Conservation (phyloP, 2,797 vertebrate genomes). For the Rhinophrynus dorsalis region DNA sequence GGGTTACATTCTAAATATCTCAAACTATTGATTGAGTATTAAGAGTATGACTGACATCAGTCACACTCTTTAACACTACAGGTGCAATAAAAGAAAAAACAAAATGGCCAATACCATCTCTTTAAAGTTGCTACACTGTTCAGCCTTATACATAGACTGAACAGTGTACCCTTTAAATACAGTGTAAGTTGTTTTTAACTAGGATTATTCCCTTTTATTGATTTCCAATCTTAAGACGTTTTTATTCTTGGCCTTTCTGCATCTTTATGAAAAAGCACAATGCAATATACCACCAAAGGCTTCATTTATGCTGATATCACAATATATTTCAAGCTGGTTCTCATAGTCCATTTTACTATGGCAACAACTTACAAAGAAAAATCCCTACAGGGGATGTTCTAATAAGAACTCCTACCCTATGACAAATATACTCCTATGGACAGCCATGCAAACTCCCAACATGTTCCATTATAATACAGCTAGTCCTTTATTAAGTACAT, state of each 20-base stretch:
- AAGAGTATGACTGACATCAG: no score
- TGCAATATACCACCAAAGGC: not conserved
- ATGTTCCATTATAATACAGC: not conserved
- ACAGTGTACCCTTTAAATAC: conserved; percentile 8
- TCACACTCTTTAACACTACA: no score
- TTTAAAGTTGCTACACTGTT: no score
- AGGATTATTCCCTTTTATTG: not conserved
- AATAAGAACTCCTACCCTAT: conserved; percentile 12
- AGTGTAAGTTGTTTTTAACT: conserved; percentile 12
- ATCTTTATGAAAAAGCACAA: not conserved
- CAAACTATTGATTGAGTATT: no score
- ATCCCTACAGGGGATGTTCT: conserved; percentile 24
- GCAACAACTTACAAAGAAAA: conserved; percentile 25
- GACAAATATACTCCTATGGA: conserved; percentile 12
- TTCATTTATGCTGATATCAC: not conserved
- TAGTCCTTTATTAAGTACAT: conserved; percentile 5
- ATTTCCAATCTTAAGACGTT: conserved; percentile 38
- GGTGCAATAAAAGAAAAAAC: no score
- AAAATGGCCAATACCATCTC: no score
- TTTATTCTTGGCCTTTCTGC: not conserved
- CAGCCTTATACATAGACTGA: no score
- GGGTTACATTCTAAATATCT: no score
- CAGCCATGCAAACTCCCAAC: not conserved
- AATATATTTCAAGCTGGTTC: conserved; percentile 28
- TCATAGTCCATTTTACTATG: conserved; percentile 38